Conservation (phyloP, 2,888 invertebrate species). For the Bruchidius siliquastri region DNA sequence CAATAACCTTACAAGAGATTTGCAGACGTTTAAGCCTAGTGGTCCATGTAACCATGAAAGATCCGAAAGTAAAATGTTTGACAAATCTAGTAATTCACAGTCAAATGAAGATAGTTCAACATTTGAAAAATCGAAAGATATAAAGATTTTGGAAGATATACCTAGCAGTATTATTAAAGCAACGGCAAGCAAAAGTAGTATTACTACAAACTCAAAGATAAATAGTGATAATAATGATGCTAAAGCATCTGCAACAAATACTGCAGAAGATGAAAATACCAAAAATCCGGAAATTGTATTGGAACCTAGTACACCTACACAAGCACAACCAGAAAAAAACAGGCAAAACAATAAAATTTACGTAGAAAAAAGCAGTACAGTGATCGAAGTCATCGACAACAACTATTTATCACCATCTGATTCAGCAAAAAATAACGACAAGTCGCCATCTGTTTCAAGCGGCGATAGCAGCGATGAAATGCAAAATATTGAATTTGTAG, state of each 20-base stretch:
- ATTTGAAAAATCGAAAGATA: neutral
- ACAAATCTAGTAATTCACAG: neutral
- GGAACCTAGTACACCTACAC: neutral
- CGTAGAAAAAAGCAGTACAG: slow-evolving; percentile 45
- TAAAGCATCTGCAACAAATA: too few species aligned
- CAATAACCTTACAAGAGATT: slow-evolving; percentile 26
- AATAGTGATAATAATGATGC: neutral
- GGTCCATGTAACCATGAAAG: neutral
- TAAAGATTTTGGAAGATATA: neutral
- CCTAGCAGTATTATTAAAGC: slow-evolving; percentile 2
- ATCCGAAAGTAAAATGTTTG: neutral
- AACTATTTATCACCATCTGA: slow-evolving; percentile 20
- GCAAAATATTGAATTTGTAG: slow-evolving; percentile 29
- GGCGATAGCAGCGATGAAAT: slow-evolving; percentile 31
- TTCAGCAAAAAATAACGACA: slow-evolving; percentile 10
- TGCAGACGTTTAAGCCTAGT: slow-evolving; percentile 11
- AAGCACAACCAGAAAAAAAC: slow-evolving; percentile 2
- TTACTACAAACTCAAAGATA: neutral
- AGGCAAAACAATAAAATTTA: slow-evolving; percentile 31
- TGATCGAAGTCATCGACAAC: slow-evolving; percentile 40
- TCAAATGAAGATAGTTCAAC: neutral
- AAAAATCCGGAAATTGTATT: slow-evolving; percentile 1
- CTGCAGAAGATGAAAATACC: neutral
- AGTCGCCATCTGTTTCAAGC: slow-evolving; percentile 21
- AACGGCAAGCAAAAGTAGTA: slow-evolving; percentile 1